A percentile compares a stretch with the other conserved stretches of the same genome.
phyloP scores from a whole-genome alignment of 1,140 invertebrate species.

The Lasioglossum albipes region DNA sequence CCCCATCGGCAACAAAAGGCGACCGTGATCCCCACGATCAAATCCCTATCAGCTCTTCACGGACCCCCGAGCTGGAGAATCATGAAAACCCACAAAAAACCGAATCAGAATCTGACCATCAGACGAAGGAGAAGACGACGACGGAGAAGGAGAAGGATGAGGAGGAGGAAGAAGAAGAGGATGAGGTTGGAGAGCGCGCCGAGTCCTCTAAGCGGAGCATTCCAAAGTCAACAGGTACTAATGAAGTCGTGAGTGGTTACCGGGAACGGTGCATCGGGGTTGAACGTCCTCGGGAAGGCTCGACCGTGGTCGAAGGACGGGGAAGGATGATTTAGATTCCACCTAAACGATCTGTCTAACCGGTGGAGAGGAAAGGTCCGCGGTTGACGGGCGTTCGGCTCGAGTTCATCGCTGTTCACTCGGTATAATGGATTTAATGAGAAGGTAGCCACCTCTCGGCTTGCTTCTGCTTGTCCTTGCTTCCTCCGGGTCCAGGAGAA shows the following conservation, averaged over 20 bases:
- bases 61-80: not conserved
- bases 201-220: slow-evolving; percentile 46
- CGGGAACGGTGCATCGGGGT: slow-evolving; percentile 46
- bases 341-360: slow-evolving; percentile 70
- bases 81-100: slow-evolving; percentile 22
- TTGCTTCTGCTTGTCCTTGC: not conserved
- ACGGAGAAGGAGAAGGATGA: no score
- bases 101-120: no score
- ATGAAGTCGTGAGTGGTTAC: slow-evolving; percentile 67
- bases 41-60: slow-evolving; percentile 20
- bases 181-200: not conserved
- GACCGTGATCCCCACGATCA: not conserved
- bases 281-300: slow-evolving; percentile 36
- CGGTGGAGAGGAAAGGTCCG: slow-evolving; percentile 23
- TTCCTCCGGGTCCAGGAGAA: not conserved
- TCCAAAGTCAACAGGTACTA: slow-evolving; percentile 66
- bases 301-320: not conserved
- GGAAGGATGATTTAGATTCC: slow-evolving; percentile 70
- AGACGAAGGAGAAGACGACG: no score
- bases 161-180: no score
- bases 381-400: slow-evolving; percentile 52
- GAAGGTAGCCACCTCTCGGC: slow-evolving; percentile 55
- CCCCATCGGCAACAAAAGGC: slow-evolving; percentile 1
- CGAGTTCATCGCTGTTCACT: slow-evolving; percentile 65
- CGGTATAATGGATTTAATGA: slow-evolving; percentile 70